Conservation (phyloP, 2,797 vertebrate genomes). For the Urocyon cinereoargenteus region DNA sequence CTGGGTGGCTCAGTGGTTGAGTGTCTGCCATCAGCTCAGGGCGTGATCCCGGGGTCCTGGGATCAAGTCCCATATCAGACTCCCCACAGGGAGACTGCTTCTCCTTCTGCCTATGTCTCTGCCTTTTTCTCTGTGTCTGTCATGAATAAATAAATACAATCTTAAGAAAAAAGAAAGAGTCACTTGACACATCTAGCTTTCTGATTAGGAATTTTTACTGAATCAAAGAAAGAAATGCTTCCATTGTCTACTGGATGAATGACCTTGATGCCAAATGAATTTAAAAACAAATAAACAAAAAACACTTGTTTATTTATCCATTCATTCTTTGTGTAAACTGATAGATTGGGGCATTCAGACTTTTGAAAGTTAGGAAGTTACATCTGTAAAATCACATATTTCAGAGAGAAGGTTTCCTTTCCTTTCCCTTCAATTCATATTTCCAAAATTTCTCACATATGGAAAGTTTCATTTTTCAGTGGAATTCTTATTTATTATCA, state of each 20-base stretch:
- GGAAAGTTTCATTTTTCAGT: constrained; percentile 64
- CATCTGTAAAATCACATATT: constrained; percentile 23
- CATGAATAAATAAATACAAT: too few species aligned
- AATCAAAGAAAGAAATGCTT: background rate
- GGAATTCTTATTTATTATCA: constrained; percentile 66
- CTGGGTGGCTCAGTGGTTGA: too few species aligned
- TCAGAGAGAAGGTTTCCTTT: background rate
- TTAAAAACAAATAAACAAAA: background rate
- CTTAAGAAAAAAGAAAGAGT: too few species aligned
- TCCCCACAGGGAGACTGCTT: too few species aligned
- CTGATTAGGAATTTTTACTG: background rate
- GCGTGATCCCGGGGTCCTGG: too few species aligned
- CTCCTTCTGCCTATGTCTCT: too few species aligned
- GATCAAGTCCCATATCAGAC: too few species aligned
- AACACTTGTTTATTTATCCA: background rate
- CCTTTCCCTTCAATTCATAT: constrained; percentile 9
- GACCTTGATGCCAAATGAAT: background rate
- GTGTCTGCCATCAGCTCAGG: too few species aligned
- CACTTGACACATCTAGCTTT: background rate
- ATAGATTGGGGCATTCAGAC: background rate
- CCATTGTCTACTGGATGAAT: background rate
- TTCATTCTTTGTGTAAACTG: background rate
- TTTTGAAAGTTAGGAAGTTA: constrained; percentile 7
- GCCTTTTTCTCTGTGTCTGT: too few species aligned
- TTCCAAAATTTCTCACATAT: constrained; percentile 54